Conservation (phyloP, 2,888 invertebrate species). For the Latheticus oryzae region DNA sequence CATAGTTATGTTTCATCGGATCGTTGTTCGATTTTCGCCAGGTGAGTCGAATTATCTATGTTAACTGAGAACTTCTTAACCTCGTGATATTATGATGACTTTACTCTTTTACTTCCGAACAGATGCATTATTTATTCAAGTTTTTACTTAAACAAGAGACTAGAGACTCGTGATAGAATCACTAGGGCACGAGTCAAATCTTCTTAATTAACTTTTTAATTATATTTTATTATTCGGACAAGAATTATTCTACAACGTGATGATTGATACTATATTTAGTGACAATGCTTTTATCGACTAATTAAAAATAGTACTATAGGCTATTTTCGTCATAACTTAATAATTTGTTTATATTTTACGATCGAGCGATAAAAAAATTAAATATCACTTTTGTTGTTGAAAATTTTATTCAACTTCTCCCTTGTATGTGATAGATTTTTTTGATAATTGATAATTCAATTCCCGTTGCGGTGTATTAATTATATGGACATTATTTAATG, state of each 20-base stretch:
- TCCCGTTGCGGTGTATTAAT: constrained; percentile 13
- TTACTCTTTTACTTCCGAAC: constrained; percentile 31
- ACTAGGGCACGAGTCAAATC: constrained; percentile 50
- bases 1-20: constrained; percentile 37
- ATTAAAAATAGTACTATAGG: constrained; percentile 58
- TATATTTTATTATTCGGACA: too few species aligned
- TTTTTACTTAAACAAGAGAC: background rate
- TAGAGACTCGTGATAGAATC: constrained; percentile 39
- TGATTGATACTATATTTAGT: constrained; percentile 59
- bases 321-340: constrained; percentile 52
- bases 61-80: constrained; percentile 35
- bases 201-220: too few species aligned
- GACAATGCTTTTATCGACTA: constrained; percentile 59
- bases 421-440: constrained; percentile 1
- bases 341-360: constrained; percentile 44
- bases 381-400: constrained; percentile 1
- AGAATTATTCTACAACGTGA: too few species aligned
- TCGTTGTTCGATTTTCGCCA: constrained; percentile 21
- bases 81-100: constrained; percentile 43
- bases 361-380: constrained; percentile 37
- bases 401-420: background rate
- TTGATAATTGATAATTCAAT: background rate
- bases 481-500: constrained; percentile 18
- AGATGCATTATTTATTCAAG: constrained; percentile 40
- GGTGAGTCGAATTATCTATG: constrained; percentile 43